These are phyloP conservation scores for Rhimphoctona megacephalus DNA, from an alignment of 2,888 invertebrate species.

Conservation along the genomic window DNA sequence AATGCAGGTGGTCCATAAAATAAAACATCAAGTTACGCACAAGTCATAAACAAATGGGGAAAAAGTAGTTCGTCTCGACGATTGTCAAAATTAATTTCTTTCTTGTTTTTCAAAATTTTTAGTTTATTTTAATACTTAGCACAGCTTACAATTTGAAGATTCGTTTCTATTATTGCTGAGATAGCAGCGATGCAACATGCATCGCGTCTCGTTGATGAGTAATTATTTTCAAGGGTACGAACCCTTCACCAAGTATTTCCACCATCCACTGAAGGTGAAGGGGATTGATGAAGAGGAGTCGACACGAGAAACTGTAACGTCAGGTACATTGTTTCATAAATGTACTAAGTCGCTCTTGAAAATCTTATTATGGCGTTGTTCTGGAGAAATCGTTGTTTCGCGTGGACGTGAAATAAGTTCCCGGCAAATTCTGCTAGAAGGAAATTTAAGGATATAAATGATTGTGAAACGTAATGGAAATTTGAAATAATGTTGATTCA, in stretches of 20 bases:
- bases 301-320: neutral
- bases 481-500: neutral
- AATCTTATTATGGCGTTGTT: constrained; percentile 19
- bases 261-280: constrained; percentile 17
- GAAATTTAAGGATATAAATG: neutral
- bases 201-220: constrained; percentile 12
- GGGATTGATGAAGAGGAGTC: neutral
- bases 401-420: constrained; percentile 7
- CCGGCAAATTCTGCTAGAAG: neutral
- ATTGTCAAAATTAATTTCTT: neutral
- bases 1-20: neutral
- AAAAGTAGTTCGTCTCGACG: neutral
- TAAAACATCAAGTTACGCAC: neutral
- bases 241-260: constrained; percentile 50
- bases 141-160: neutral
- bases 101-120: neutral
- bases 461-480: neutral
- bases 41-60: neutral
- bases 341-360: neutral
- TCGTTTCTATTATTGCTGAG: neutral
- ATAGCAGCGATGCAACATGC: constrained; percentile 15
- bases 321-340: neutral
- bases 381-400: constrained; percentile 37
- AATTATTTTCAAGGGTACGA: constrained; percentile 36
- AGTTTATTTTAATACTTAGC: neutral